phyloP scores from a whole-genome alignment of 2,797 vertebrate species.

The Clarias pachynema region DNA sequence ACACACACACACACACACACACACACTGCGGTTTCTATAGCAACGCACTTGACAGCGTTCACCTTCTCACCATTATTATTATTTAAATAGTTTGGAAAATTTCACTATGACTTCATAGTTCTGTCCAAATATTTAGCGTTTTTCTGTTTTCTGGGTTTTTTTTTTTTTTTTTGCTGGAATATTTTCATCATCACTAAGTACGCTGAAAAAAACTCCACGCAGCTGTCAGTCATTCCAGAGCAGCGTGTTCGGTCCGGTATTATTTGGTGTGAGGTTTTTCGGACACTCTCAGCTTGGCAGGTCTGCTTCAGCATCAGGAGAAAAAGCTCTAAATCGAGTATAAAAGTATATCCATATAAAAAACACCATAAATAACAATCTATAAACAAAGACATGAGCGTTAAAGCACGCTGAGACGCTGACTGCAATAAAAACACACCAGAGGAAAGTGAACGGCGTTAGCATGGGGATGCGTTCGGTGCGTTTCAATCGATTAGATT shows the following conservation, averaged over 20 bases:
- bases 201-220: background rate
- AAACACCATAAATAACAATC: slow-evolving; percentile 7
- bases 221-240: background rate
- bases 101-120: background rate
- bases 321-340: no score
- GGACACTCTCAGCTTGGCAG: background rate
- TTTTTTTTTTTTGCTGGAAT: no score
- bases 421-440: background rate
- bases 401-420: background rate
- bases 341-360: background rate
- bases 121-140: background rate
- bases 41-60: background rate
- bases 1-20: background rate
- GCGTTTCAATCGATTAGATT: background rate
- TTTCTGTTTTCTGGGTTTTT: background rate
- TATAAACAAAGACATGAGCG: background rate
- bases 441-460: background rate
- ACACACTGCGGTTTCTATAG: background rate
- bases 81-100: background rate
- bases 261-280: background rate
- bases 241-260: no score
- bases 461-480: background rate
- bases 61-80: background rate
- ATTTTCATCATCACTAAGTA: no score
- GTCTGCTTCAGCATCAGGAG: background rate